A percentile compares a stretch with the other conserved stretches of the same genome.
phyloP scores from a whole-genome alignment of 2,888 invertebrate species.

The Phlogophora meticulosa region DNA sequence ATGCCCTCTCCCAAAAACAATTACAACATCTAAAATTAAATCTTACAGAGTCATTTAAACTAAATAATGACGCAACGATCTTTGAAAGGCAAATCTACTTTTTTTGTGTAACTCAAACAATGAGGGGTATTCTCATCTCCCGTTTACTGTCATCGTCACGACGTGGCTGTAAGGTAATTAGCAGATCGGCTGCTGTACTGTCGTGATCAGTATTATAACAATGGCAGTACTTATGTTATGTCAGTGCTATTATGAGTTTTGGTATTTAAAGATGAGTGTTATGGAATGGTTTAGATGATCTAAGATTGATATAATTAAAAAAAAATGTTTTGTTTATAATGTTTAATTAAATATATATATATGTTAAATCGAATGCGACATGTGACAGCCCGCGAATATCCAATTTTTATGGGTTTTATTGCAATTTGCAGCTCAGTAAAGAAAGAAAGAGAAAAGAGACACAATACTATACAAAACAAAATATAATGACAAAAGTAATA shows the following conservation, averaged over 20 bases:
- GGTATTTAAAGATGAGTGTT: background rate
- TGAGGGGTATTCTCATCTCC: slow-evolving; percentile 30
- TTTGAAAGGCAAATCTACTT: slow-evolving; percentile 35
- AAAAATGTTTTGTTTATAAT: no score
- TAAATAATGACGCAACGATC: slow-evolving; percentile 20
- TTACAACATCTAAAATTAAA: background rate
- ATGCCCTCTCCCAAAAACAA: background rate
- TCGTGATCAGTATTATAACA: slow-evolving; percentile 29
- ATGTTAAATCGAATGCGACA: no score
- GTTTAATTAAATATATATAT: no score
- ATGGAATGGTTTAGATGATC: background rate
- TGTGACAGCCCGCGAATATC: no score
- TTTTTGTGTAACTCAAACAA: slow-evolving; percentile 40
- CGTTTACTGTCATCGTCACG: slow-evolving; percentile 35
- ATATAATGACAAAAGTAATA: no score
- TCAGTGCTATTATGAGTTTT: slow-evolving; percentile 13
- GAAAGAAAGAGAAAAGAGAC: no score
- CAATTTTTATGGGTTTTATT: no score
- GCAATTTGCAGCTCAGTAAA: no score
- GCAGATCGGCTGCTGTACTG: slow-evolving; percentile 41
- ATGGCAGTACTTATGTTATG: slow-evolving; percentile 40
- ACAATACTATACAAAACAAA: no score
- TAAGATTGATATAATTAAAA: no score
- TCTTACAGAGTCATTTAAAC: slow-evolving; percentile 10
- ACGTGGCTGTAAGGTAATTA: slow-evolving; percentile 43